These are phyloP conservation scores for Sebastes taczanowskii DNA, from an alignment of 2,797 vertebrate species.

Conservation along the genomic window DNA sequence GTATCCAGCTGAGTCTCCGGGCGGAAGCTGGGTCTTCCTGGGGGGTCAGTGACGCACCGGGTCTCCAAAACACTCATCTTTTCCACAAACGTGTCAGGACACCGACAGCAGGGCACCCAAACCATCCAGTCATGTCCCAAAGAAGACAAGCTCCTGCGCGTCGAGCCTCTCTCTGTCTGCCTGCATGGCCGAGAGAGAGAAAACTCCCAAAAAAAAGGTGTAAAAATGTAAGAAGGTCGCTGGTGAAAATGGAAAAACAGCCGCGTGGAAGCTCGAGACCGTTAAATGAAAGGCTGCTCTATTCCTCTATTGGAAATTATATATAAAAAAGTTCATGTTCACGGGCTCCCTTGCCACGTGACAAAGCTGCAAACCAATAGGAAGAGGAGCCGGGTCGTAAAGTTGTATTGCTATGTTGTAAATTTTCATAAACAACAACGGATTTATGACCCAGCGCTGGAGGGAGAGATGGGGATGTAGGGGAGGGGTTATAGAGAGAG, in stretches of 20 bases:
- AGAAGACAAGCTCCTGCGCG: slow-evolving; percentile 59
- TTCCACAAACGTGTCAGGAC: slow-evolving; percentile 76
- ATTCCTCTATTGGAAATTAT: slow-evolving; percentile 97
- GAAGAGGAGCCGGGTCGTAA: slow-evolving; percentile 92
- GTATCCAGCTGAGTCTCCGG: slow-evolving; percentile 64
- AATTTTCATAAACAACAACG: slow-evolving; percentile 99
- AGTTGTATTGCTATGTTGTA: slow-evolving; percentile 98
- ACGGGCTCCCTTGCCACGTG: slow-evolving; percentile 93
- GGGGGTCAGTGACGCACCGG: slow-evolving; percentile 75
- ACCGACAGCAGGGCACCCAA: slow-evolving; percentile 59
- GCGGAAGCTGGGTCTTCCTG: slow-evolving; percentile 62
- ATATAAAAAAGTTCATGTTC: slow-evolving; percentile 99
- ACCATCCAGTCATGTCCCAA: slow-evolving; percentile 59
- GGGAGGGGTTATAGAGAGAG: neutral
- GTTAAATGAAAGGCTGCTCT: slow-evolving; percentile 93
- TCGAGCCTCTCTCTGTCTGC: slow-evolving; percentile 55
- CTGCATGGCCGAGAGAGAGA: slow-evolving; percentile 26
- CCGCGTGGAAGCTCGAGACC: slow-evolving; percentile 85
- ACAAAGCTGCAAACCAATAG: slow-evolving; percentile 89
- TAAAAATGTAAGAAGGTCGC: slow-evolving; percentile 55
- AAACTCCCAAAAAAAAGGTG: slow-evolving; percentile 13
- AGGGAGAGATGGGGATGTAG: slow-evolving; percentile 29
- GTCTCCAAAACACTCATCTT: slow-evolving; percentile 78
- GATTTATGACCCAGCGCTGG: slow-evolving; percentile 93
- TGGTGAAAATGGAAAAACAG: slow-evolving; percentile 68